These are phyloP conservation scores for Tholera decimalis DNA, from an alignment of 2,888 invertebrate genomes.

Conservation along the genomic window DNA sequence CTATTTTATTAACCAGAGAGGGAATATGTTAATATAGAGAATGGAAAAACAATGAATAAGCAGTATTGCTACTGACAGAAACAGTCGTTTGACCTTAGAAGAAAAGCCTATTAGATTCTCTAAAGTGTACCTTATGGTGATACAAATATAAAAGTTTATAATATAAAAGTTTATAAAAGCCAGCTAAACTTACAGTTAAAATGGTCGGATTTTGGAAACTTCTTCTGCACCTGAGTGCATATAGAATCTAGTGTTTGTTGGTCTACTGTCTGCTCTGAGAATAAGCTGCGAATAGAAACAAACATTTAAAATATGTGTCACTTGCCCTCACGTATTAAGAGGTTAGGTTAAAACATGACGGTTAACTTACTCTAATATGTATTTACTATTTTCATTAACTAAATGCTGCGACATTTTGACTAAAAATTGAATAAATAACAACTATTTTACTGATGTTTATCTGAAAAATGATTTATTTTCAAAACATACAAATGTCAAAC, in stretches of 20 bases:
- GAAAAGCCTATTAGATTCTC: slow-evolving; percentile 6
- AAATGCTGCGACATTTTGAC: slow-evolving; percentile 84
- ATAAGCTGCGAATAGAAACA: slow-evolving; percentile 90
- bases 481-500: slow-evolving; percentile 57
- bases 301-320: slow-evolving; percentile 38
- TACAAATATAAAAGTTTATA: slow-evolving; percentile 30
- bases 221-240: slow-evolving; percentile 94
- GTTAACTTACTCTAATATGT: slow-evolving; percentile 86
- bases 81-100: background rate
- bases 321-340: slow-evolving; percentile 36
- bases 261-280: slow-evolving; percentile 94
- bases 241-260: slow-evolving; percentile 95
- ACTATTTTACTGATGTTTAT: slow-evolving; percentile 20
- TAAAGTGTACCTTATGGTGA: slow-evolving; percentile 18
- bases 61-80: slow-evolving; percentile 13
- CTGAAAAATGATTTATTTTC: slow-evolving; percentile 37
- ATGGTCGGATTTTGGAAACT: slow-evolving; percentile 95
- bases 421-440: slow-evolving; percentile 19
- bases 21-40: background rate
- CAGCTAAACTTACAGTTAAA: slow-evolving; percentile 92
- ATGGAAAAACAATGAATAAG: slow-evolving; percentile 11
- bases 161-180: slow-evolving; percentile 27
- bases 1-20: background rate
- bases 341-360: slow-evolving; percentile 58
- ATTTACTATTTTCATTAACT: slow-evolving; percentile 88